These are phyloP conservation scores for Notechis scutatus DNA, from an alignment of 2,113 vertebrate species.

Conservation along the genomic window DNA sequence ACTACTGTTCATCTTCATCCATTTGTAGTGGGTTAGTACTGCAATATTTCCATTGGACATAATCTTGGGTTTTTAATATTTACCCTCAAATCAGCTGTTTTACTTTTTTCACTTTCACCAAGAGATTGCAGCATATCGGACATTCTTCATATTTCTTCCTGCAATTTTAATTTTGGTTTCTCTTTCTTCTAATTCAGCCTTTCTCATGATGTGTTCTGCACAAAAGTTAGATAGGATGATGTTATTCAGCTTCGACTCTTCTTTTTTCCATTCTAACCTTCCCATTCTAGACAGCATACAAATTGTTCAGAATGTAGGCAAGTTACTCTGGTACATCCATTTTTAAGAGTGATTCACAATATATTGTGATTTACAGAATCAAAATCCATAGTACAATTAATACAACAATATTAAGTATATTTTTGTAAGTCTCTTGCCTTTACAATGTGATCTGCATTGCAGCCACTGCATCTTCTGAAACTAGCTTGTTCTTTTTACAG, in stretches of 20 bases:
- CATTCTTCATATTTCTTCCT: background rate
- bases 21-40: background rate
- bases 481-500: background rate
- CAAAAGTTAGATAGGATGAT: background rate
- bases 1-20: background rate
- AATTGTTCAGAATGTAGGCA: background rate
- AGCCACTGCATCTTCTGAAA: background rate
- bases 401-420: background rate
- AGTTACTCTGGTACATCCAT: background rate
- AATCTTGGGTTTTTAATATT: background rate
- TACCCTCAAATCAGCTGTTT: background rate
- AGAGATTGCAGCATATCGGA: background rate
- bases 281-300: background rate
- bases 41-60: background rate
- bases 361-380: background rate
- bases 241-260: background rate
- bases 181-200: background rate
- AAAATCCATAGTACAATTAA: background rate
- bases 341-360: background rate
- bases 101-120: background rate
- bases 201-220: background rate
- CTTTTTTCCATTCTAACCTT: background rate
- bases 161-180: background rate
- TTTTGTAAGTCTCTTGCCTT: background rate
- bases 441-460: background rate